A percentile compares a stretch with the other conserved stretches of the same genome.
Conservation (phyloP, 2,888 invertebrate species). For the Drosophila barbarae region DNA sequence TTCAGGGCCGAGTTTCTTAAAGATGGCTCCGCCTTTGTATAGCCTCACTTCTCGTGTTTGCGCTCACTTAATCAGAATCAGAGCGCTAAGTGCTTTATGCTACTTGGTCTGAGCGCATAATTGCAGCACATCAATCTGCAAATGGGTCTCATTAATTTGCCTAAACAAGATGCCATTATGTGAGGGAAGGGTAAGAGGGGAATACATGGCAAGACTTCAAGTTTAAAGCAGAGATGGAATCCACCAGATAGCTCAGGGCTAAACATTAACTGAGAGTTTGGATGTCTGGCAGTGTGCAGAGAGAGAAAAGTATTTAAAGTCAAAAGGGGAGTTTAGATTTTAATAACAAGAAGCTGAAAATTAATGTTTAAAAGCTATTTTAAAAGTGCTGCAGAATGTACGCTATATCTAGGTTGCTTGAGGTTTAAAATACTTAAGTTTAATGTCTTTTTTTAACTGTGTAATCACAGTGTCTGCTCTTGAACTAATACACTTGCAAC, state of each 20-base stretch:
- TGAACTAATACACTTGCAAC: conserved; percentile 55
- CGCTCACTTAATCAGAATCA: conserved; percentile 72
- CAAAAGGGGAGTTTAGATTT: too few relatives aligned
- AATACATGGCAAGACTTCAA: conserved; percentile 8
- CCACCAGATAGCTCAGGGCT: conserved; percentile 31
- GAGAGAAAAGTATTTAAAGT: neutral
- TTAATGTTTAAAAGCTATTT: too few relatives aligned
- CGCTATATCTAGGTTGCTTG: neutral
- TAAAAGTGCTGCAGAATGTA: neutral
- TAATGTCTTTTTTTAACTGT: conserved; percentile 2
- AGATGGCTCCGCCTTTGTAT: conserved; percentile 12
- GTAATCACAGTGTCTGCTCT: conserved; percentile 47
- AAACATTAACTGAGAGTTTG: conserved; percentile 26
- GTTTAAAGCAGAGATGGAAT: conserved; percentile 60
- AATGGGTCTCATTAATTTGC: conserved; percentile 70
- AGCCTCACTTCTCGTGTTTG: conserved; percentile 28
- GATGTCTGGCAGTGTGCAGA: neutral
- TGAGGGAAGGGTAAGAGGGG: neutral
- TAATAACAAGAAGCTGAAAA: too few relatives aligned
- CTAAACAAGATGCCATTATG: conserved; percentile 35
- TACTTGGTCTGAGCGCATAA: conserved; percentile 55
- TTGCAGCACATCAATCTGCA: conserved; percentile 73
- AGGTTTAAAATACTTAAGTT: too few relatives aligned
- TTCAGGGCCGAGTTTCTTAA: conserved; percentile 39
- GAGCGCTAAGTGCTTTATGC: conserved; percentile 67